These are phyloP conservation scores for Thereva nobilitata DNA, from an alignment of 2,888 invertebrate species.

Conservation along the genomic window DNA sequence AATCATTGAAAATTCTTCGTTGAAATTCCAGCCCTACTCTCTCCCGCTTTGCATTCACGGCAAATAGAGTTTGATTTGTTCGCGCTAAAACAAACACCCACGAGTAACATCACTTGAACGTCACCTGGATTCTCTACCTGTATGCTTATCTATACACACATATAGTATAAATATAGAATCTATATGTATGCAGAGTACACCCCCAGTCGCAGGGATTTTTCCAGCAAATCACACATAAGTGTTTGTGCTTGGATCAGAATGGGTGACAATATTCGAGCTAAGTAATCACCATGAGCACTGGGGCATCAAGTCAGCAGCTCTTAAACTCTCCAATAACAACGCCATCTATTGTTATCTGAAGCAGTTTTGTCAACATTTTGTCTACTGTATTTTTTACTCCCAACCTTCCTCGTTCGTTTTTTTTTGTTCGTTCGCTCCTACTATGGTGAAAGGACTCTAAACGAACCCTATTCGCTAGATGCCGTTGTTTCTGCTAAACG, in stretches of 20 bases:
- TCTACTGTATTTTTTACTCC: slow-evolving; percentile 18
- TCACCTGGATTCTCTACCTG: slow-evolving; percentile 22
- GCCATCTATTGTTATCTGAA: slow-evolving; percentile 25
- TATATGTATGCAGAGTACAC: slow-evolving; percentile 2
- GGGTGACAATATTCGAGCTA: slow-evolving; percentile 15
- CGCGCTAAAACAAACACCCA: slow-evolving; percentile 23
- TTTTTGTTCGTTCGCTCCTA: too few species aligned
- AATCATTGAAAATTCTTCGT: slow-evolving; percentile 9
- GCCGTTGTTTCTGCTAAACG: slow-evolving; percentile 29
- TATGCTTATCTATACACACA: too few species aligned
- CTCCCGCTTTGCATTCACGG: slow-evolving; percentile 5
- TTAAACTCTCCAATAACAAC: slow-evolving; percentile 6
- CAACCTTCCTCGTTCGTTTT: background rate
- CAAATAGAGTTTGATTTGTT: slow-evolving; percentile 3
- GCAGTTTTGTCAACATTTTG: slow-evolving; percentile 36
- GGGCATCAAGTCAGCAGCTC: slow-evolving; percentile 18
- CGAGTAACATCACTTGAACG: slow-evolving; percentile 27
- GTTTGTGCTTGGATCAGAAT: slow-evolving; percentile 23
- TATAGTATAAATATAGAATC: background rate
- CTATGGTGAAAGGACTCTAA: too few species aligned
- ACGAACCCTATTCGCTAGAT: slow-evolving; percentile 1
- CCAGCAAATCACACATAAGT: slow-evolving; percentile 20
- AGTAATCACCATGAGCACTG: slow-evolving; percentile 23
- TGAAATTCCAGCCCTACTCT: slow-evolving; percentile 16
- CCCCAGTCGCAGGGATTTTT: slow-evolving; percentile 10